Percentiles rank a stretch among this genome's conserved stretches.
phyloP scores from a whole-genome alignment of 2,797 vertebrate species.

The Chiroxiphia lanceolata region DNA sequence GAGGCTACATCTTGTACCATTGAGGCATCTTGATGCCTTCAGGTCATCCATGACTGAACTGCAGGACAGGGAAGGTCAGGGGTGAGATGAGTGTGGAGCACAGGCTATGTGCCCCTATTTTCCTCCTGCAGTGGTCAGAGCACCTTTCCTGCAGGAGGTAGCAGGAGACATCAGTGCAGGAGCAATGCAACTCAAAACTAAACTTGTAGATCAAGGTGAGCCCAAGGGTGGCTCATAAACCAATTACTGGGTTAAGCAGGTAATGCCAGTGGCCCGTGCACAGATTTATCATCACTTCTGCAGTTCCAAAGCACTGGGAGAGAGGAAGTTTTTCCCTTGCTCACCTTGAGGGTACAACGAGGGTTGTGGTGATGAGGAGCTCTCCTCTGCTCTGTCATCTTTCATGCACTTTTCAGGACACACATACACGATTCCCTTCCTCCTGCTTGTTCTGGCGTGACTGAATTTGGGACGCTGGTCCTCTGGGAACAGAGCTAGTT shows the following conservation, averaged over 20 bases:
- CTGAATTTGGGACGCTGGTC: neutral
- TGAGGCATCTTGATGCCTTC: neutral
- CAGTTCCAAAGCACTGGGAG: neutral
- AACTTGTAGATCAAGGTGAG: neutral
- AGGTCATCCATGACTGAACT: neutral
- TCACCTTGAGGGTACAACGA: accelerated
- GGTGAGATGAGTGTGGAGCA: neutral
- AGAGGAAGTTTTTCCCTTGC: neutral
- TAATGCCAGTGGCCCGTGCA: neutral
- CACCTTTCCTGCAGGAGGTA: neutral
- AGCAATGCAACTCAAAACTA: neutral
- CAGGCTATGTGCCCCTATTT: neutral
- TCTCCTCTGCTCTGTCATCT: neutral
- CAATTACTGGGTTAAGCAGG: neutral
- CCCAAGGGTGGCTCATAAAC: conserved; percentile 9
- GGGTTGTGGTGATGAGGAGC: accelerated
- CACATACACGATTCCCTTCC: neutral
- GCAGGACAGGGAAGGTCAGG: neutral
- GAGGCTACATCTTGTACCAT: neutral
- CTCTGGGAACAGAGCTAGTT: neutral
- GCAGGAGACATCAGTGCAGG: neutral
- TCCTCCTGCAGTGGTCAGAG: neutral
- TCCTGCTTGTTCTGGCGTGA: neutral
- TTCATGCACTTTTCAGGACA: accelerated
- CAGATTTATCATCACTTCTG: neutral